Percentiles rank a stretch among this genome's conserved stretches.
Conservation (phyloP, 2,888 invertebrate genomes). For the Mantis religiosa region DNA sequence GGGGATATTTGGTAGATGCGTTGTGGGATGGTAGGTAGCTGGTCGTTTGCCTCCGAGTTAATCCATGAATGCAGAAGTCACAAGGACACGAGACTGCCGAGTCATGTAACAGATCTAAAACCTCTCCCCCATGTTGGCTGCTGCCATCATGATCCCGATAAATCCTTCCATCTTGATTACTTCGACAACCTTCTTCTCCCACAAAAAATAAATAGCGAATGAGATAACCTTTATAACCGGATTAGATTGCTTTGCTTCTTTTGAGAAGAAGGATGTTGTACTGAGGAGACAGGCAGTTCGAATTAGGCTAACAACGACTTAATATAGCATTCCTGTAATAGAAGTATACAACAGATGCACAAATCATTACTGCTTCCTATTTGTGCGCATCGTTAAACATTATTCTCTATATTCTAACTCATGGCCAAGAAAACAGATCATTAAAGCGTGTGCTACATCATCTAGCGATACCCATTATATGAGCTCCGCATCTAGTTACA, state of each 20-base stretch:
- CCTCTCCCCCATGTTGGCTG: background rate
- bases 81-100: background rate
- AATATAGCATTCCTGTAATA: background rate
- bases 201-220: background rate
- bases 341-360: background rate
- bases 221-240: background rate
- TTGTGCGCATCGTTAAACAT: background rate
- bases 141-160: background rate
- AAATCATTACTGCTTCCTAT: background rate
- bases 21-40: background rate
- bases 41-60: background rate
- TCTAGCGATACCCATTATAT: too few species aligned
- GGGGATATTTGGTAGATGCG: too few species aligned
- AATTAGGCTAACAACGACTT: background rate
- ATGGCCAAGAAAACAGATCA: too few species aligned
- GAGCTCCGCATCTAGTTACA: too few species aligned
- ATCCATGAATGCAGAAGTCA: background rate
- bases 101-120: background rate
- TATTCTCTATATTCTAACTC: too few species aligned
- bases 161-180: background rate
- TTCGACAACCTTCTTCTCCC: background rate
- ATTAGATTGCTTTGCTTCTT: background rate
- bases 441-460: too few species aligned
- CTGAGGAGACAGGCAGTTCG: background rate
- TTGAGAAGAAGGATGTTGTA: background rate